Percentiles rank a stretch among this genome's conserved stretches.
Conservation (phyloP, 2,888 invertebrate species). For the Sarcophaga rosellei region DNA sequence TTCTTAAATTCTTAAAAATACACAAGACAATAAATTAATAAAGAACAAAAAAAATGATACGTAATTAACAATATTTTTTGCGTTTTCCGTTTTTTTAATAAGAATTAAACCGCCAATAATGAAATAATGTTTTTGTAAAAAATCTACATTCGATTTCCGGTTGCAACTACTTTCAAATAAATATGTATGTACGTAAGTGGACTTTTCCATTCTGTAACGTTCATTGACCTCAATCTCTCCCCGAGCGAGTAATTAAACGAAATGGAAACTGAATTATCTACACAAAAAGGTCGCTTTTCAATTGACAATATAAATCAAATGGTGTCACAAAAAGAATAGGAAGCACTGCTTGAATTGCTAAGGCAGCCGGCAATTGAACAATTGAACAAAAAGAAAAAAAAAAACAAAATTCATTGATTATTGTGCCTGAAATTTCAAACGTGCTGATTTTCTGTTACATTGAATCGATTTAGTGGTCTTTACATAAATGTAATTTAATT, state of each 20-base stretch:
- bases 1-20: no score
- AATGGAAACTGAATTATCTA: constrained; percentile 21
- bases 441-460: constrained; percentile 22
- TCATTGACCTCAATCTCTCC: constrained; percentile 45
- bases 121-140: no score
- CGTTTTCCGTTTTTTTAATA: no score
- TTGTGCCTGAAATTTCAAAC: constrained; percentile 20
- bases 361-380: constrained; percentile 5
- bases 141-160: no score
- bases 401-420: constrained; percentile 7
- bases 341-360: not conserved
- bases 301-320: not conserved
- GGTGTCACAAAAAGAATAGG: constrained; percentile 18
- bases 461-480: constrained; percentile 45
- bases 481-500: not conserved
- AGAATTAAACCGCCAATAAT: no score
- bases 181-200: no score
- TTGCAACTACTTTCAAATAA: no score
- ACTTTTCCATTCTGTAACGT: constrained; percentile 20
- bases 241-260: constrained; percentile 1
- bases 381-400: not conserved
- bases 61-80: no score
- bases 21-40: no score
- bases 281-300: no score
- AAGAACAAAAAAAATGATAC: no score